A percentile compares a stretch with the other conserved stretches of the same genome.
Conservation (phyloP, 1,140 invertebrate species). For the Calliopsis andreniformis region DNA sequence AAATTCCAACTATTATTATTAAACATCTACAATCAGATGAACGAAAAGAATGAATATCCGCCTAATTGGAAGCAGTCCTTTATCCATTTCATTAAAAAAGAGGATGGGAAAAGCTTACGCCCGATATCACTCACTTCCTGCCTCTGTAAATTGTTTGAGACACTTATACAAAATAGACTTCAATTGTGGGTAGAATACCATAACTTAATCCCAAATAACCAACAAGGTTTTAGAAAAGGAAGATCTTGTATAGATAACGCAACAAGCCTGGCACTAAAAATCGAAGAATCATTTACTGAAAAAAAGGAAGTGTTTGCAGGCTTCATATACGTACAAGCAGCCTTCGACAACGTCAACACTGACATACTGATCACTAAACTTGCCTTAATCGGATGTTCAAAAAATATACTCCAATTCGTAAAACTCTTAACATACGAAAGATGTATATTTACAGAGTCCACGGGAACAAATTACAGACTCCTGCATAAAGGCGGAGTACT, state of each 20-base stretch:
- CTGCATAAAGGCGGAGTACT: too few species aligned
- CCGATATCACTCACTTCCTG: slow-evolving; percentile 47
- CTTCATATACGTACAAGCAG: too few species aligned
- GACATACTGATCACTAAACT: too few species aligned
- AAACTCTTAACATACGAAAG: too few species aligned
- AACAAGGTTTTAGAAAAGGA: slow-evolving; percentile 34
- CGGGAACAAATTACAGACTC: too few species aligned
- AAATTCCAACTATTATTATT: slow-evolving; percentile 37
- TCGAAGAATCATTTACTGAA: too few species aligned
- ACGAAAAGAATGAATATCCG: slow-evolving; percentile 18
- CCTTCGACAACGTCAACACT: too few species aligned
- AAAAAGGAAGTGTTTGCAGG: too few species aligned
- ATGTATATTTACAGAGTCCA: too few species aligned
- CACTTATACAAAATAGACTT: slow-evolving; percentile 36
- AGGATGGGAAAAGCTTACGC: slow-evolving; percentile 5
- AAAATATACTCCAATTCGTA: too few species aligned
- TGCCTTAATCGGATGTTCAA: too few species aligned
- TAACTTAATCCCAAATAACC: slow-evolving; percentile 22
- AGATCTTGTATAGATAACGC: slow-evolving; percentile 39
- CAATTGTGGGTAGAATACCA: slow-evolving; percentile 42
- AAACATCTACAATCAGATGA: slow-evolving; percentile 38
- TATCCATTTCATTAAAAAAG: slow-evolving; percentile 36
- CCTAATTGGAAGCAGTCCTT: slow-evolving; percentile 20
- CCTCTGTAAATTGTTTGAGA: slow-evolving; percentile 42
- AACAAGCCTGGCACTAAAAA: slow-evolving; percentile 16